Percentiles rank a stretch among this genome's conserved stretches.
These are phyloP conservation scores for Clytia hemisphaerica DNA, from an alignment of 30 jellyfish, hydroid and myxozoan genomes.

Conservation along the genomic window DNA sequence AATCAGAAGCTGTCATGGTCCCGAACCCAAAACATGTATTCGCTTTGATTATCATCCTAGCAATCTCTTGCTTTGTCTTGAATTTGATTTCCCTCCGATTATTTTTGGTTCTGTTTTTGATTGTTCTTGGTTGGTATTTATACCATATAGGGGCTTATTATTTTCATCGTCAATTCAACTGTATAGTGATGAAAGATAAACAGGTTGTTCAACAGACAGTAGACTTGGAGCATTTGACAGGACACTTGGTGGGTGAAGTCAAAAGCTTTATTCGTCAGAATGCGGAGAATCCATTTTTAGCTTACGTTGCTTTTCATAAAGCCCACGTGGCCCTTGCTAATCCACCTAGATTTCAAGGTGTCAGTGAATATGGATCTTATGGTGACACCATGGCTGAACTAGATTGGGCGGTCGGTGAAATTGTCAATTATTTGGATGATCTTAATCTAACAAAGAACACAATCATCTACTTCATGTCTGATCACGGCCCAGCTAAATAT, in stretches of 20 bases:
- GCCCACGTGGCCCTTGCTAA: constrained; percentile 52
- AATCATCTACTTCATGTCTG: constrained; percentile 65
- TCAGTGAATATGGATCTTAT: constrained; percentile 66
- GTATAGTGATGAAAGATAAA: constrained; percentile 52
- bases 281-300: constrained; percentile 37
- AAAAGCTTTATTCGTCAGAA: constrained; percentile 32
- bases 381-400: constrained; percentile 85
- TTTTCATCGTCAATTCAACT: constrained; percentile 16
- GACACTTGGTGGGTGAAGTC: constrained; percentile 48
- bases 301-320: constrained; percentile 48
- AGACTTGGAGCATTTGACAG: constrained; percentile 21
- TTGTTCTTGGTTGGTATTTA: no score
- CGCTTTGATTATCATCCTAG: no score
- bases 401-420: constrained; percentile 76
- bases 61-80: no score
- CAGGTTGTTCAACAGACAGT: constrained; percentile 70
- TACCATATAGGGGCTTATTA: no score
- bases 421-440: constrained; percentile 30
- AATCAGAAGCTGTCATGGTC: no score
- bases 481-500: constrained; percentile 88
- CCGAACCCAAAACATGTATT: no score
- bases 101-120: not conserved
- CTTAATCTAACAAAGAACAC: constrained; percentile 37
- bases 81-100: no score
- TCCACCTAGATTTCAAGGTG: constrained; percentile 29